Percentiles rank a stretch among this genome's conserved stretches.
These are phyloP conservation scores for Cataglyphis rosenhaueri DNA, from an alignment of 2,888 invertebrate genomes.

Conservation along the genomic window DNA sequence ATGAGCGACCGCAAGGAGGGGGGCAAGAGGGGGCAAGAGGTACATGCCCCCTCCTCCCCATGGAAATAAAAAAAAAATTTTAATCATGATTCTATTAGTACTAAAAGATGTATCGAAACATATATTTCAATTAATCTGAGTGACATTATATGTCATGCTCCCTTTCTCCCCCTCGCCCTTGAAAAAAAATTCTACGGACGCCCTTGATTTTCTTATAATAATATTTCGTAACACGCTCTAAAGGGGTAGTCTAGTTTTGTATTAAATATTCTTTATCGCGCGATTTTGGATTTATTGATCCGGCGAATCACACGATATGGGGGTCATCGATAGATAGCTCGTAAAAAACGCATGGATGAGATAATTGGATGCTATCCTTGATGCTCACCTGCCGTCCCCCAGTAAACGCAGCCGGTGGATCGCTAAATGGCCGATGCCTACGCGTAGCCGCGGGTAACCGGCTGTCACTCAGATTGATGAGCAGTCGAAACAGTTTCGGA, in stretches of 20 bases:
- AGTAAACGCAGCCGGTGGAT: conserved; percentile 17
- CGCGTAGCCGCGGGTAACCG: conserved; percentile 71
- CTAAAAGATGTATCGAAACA: no score
- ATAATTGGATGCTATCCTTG: conserved; percentile 25
- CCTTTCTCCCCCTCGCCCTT: no score
- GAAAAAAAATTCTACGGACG: no score
- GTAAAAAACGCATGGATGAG: conserved; percentile 6
- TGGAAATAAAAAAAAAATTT: no score
- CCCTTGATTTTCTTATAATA: neutral
- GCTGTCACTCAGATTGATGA: conserved; percentile 83
- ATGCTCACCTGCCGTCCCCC: conserved; percentile 19
- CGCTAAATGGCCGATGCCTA: conserved; percentile 60
- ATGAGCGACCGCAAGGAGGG: no score
- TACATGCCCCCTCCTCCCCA: no score
- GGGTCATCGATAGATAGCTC: neutral
- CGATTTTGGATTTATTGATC: neutral
- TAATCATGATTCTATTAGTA: no score
- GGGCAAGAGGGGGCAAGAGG: no score
- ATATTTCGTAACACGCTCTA: neutral
- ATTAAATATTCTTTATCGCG: neutral
- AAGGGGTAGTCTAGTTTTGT: neutral
- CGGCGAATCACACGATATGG: neutral
- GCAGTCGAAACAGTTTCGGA: conserved; percentile 78
- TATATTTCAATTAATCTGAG: no score
- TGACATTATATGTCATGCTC: no score